Conservation (phyloP, 2,113 vertebrate species). For the Uropsilus gracilis region DNA sequence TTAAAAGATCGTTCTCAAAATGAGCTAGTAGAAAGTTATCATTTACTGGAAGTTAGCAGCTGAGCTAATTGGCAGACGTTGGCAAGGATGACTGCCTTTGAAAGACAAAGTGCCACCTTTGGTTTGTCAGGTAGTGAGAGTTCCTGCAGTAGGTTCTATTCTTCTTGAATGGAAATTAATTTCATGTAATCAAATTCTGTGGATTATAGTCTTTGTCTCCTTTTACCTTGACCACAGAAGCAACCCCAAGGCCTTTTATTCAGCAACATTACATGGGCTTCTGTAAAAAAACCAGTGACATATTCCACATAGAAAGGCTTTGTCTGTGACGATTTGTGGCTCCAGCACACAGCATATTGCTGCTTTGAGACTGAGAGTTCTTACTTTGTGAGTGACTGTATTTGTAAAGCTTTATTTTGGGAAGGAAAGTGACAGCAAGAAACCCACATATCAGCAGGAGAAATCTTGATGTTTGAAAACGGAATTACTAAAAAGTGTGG, state of each 20-base stretch:
- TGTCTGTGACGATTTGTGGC: constrained; percentile 15
- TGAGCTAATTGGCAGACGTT: constrained; percentile 82
- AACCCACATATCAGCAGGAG: neutral
- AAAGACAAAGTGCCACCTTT: constrained; percentile 75
- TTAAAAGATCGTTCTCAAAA: constrained; percentile 67
- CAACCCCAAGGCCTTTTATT: constrained; percentile 69
- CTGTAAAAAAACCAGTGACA: constrained; percentile 73
- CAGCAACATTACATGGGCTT: constrained; percentile 55
- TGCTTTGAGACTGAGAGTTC: neutral
- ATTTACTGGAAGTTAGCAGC: constrained; percentile 79
- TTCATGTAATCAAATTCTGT: constrained; percentile 77
- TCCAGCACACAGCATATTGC: neutral
- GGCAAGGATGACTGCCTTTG: constrained; percentile 79
- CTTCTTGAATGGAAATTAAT: constrained; percentile 82
- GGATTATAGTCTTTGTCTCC: constrained; percentile 73
- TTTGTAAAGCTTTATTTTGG: constrained; percentile 38
- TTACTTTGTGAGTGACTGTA: constrained; percentile 6
- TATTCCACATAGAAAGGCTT: constrained; percentile 39
- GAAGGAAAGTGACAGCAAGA: constrained; percentile 22
- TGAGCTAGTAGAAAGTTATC: constrained; percentile 75
- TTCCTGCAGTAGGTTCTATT: constrained; percentile 71
- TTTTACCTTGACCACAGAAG: constrained; percentile 69
- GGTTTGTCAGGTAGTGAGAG: constrained; percentile 72
- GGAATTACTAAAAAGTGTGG: neutral
- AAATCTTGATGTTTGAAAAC: constrained; percentile 42